phyloP scores from a whole-genome alignment of 2,113 vertebrate species.

The Rhombomys opimus region DNA sequence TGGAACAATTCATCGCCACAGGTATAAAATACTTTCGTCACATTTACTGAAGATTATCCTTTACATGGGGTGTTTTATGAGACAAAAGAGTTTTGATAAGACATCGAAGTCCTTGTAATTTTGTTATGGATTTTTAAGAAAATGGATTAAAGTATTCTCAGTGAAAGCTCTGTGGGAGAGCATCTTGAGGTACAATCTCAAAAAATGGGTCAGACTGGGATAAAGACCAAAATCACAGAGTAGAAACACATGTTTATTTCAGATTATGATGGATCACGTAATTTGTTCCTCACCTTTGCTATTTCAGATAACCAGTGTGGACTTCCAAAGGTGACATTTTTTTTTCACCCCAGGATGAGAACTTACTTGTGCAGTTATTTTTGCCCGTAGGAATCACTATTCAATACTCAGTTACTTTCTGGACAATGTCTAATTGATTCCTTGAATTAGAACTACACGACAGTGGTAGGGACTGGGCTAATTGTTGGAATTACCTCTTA shows the following conservation, averaged over 20 bases:
- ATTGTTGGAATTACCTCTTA: background rate
- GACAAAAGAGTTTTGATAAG: constrained; percentile 75
- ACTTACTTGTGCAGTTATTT: background rate
- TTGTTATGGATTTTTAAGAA: constrained; percentile 69
- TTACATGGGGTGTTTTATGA: constrained; percentile 60
- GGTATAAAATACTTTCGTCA: constrained; percentile 56
- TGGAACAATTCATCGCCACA: constrained; percentile 37
- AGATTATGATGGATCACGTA: constrained; percentile 76
- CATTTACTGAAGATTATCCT: constrained; percentile 74
- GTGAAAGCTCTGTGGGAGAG: constrained; percentile 73
- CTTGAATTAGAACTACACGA: background rate
- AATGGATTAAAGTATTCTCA: constrained; percentile 76
- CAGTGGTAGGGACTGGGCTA: background rate
- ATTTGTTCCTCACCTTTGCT: constrained; percentile 79
- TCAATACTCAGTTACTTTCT: background rate
- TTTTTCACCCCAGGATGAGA: constrained; percentile 40
- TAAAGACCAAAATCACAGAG: constrained; percentile 82
- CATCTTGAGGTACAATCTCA: constrained; percentile 75
- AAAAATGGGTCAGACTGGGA: constrained; percentile 79
- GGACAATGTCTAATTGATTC: background rate
- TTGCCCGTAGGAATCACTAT: constrained; percentile 1
- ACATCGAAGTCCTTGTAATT: constrained; percentile 72
- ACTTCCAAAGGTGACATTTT: constrained; percentile 75
- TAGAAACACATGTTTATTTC: constrained; percentile 74
- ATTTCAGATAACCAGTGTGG: constrained; percentile 76